Conservation (phyloP, 2,888 invertebrate species). For the Cynaeus angustus region DNA sequence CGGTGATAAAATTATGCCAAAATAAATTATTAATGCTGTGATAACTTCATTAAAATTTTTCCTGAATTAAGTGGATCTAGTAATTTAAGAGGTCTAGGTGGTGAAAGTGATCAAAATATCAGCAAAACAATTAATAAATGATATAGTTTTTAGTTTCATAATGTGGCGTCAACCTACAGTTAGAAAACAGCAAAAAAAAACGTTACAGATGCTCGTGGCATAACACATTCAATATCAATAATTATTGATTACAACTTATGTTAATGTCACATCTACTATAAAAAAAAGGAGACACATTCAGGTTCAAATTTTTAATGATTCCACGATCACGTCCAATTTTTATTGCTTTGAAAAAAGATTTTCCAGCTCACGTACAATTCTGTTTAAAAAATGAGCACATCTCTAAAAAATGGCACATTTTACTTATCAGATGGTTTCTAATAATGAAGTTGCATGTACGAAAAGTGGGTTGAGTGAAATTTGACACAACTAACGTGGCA, state of each 20-base stretch:
- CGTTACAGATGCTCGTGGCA: no score
- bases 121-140: constrained; percentile 26
- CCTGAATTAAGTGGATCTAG: neutral
- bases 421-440: constrained; percentile 34
- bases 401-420: neutral
- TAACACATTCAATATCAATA: no score
- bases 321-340: no score
- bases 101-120: constrained; percentile 30
- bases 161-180: constrained; percentile 1
- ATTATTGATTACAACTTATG: no score
- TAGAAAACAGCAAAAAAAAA: no score
- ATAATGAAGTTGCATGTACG: constrained; percentile 31
- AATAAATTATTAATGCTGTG: neutral
- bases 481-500: constrained; percentile 1
- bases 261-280: no score
- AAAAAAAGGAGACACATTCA: no score
- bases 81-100: constrained; percentile 4
- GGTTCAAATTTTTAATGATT: no score
- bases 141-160: constrained; percentile 1
- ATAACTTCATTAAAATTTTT: neutral
- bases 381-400: no score
- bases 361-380: no score
- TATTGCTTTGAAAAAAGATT: no score
- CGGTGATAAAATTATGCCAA: constrained; percentile 16
- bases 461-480: constrained; percentile 34